Evolutionary conservation across 2,888 invertebrate species (phyloP).

Genomic region (Chloroclysta siterata): DNA sequence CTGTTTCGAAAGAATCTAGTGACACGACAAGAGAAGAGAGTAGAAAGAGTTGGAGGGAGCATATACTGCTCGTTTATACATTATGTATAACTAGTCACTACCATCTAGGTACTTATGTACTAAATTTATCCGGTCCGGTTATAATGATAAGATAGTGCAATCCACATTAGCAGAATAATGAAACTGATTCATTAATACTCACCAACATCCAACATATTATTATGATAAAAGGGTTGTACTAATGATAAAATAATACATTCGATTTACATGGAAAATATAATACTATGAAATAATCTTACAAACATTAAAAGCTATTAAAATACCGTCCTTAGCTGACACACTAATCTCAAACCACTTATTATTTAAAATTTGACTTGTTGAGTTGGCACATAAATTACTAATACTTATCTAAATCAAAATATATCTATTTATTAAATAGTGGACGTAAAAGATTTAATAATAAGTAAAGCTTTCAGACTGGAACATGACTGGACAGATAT

Average conservation of each 20-base stretch:
- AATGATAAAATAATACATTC: constrained; percentile 5
- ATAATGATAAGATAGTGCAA: too few species aligned
- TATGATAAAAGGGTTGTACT: background rate
- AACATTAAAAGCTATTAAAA: constrained; percentile 23
- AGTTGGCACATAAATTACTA: constrained; percentile 58
- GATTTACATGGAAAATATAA: constrained; percentile 19
- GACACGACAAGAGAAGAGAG: too few species aligned
- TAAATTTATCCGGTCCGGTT: too few species aligned
- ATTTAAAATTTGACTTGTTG: constrained; percentile 48
- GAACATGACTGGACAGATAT: background rate
- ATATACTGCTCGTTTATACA: too few species aligned
- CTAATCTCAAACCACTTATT: constrained; percentile 16
- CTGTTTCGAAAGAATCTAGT: too few species aligned
- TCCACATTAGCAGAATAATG: background rate
- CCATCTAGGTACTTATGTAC: too few species aligned
- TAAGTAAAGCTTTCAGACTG: constrained; percentile 23
- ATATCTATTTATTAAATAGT: constrained; percentile 21
- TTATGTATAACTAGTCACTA: too few species aligned
- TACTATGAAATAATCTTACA: constrained; percentile 8
- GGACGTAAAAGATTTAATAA: constrained; percentile 27
- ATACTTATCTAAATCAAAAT: constrained; percentile 27
- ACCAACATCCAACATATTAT: background rate
- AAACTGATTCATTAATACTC: background rate
- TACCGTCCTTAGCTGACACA: constrained; percentile 8
- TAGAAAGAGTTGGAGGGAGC: too few species aligned